A percentile compares a stretch with the other conserved stretches of the same genome.
Conservation (phyloP, 1,140 invertebrate species). For the Caenorhabditis inopinata region DNA sequence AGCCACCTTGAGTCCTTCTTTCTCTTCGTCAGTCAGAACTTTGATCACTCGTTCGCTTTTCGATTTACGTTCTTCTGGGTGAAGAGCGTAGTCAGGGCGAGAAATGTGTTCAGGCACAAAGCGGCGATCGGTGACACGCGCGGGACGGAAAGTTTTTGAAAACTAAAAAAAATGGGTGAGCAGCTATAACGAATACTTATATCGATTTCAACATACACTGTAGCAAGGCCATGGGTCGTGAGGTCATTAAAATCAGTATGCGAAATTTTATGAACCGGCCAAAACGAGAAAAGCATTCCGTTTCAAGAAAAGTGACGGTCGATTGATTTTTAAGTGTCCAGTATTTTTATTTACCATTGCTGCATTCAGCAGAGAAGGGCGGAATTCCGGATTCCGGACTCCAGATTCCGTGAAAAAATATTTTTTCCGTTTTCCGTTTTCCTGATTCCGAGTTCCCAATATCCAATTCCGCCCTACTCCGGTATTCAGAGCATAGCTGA, state of each 20-base stretch:
- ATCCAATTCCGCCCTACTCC: no score
- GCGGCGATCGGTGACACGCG: conserved; percentile 73
- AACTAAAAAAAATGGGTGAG: conserved; percentile 78
- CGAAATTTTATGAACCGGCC: conserved; percentile 53
- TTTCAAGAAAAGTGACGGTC: background rate
- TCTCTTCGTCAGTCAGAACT: conserved; percentile 85
- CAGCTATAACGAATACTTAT: no score
- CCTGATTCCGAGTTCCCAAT: no score
- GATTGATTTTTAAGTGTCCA: background rate
- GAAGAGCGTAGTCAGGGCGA: conserved; percentile 91
- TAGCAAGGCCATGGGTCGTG: conserved; percentile 92
- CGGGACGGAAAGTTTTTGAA: conserved; percentile 53
- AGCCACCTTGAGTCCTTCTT: conserved; percentile 85
- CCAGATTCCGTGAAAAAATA: no score
- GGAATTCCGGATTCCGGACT: no score
- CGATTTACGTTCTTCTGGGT: conserved; percentile 71
- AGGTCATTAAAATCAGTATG: conserved; percentile 42
- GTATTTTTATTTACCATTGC: background rate
- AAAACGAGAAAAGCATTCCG: conserved; percentile 69
- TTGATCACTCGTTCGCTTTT: conserved; percentile 41
- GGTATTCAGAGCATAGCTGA: background rate
- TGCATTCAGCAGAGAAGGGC: no score
- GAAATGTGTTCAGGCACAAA: conserved; percentile 79
- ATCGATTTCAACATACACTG: conserved; percentile 41
- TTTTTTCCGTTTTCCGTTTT: no score